Percentiles rank a stretch among this genome's conserved stretches.
Conservation (phyloP, 2,888 invertebrate species). For the Synergus umbraculus region DNA sequence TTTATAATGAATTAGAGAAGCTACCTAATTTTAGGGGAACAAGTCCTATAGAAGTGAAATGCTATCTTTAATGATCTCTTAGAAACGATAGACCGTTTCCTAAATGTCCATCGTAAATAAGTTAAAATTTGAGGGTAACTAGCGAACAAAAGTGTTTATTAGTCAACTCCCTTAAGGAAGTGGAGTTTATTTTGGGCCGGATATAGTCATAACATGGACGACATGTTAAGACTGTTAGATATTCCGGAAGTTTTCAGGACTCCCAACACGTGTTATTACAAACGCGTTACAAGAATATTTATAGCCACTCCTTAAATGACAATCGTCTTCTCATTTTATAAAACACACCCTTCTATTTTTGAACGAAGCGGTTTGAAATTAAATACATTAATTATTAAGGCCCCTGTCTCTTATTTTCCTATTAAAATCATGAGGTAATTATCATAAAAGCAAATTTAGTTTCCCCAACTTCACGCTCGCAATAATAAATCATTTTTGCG, state of each 20-base stretch:
- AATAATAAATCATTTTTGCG: no score
- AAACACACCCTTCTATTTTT: conserved; percentile 6
- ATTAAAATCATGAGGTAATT: neutral
- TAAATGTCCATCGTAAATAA: neutral
- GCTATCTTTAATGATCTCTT: neutral
- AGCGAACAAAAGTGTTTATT: conserved; percentile 42
- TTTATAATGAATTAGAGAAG: neutral
- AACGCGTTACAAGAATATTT: conserved; percentile 33
- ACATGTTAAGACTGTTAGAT: conserved; percentile 23
- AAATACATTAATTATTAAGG: neutral
- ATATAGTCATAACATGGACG: conserved; percentile 52
- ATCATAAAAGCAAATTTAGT: no score
- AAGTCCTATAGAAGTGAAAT: neutral
- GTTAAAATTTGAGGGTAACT: neutral
- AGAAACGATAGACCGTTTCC: neutral
- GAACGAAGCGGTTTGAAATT: neutral
- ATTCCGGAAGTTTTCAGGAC: conserved; percentile 31
- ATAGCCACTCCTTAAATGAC: conserved; percentile 22
- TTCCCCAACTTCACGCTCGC: no score
- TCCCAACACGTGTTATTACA: conserved; percentile 39
- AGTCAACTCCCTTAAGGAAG: conserved; percentile 50
- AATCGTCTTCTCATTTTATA: conserved; percentile 17
- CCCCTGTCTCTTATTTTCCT: neutral
- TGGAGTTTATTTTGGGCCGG: conserved; percentile 58
- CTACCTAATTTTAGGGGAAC: neutral